Percentiles rank a stretch among this genome's conserved stretches.
phyloP scores from a whole-genome alignment of 2,888 invertebrate genomes.

The Hydrotaea diabolus region DNA sequence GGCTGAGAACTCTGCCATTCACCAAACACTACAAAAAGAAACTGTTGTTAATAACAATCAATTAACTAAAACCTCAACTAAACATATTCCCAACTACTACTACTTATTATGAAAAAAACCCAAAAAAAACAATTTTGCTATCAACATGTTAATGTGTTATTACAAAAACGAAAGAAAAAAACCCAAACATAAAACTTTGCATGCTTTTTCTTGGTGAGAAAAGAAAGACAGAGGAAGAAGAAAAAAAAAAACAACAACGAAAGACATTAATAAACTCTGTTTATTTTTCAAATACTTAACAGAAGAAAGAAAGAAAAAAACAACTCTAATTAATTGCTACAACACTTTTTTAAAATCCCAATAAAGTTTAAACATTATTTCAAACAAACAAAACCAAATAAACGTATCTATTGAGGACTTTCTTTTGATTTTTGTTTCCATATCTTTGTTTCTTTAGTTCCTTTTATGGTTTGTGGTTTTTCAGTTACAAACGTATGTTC shows the following conservation, averaged over 20 bases:
- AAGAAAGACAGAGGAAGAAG: constrained; percentile 4
- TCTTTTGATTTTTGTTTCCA: constrained; percentile 17
- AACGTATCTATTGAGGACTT: constrained; percentile 49
- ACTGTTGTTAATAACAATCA: constrained; percentile 3
- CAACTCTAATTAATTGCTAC: constrained; percentile 4
- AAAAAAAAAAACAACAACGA: not conserved
- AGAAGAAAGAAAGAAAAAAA: too few relatives aligned
- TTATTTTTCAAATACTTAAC: constrained; percentile 19
- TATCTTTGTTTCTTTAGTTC: constrained; percentile 13
- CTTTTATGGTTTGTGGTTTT: not conserved
- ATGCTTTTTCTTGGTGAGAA: constrained; percentile 46
- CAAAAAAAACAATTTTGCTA: too few relatives aligned
- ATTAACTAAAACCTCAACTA: not conserved
- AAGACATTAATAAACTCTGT: not conserved
- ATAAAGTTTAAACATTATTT: constrained; percentile 61
- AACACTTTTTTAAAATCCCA: constrained; percentile 52
- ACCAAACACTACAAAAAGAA: not conserved
- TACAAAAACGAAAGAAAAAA: not conserved
- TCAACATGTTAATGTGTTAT: not conserved
- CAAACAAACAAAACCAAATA: constrained; percentile 41
- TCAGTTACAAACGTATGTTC: not conserved
- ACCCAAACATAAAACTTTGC: constrained; percentile 43
- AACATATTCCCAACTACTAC: not conserved
- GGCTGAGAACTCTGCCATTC: not conserved
- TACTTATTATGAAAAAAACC: too few relatives aligned